These are phyloP conservation scores for Drosophila quinaria DNA, from an alignment of 2,888 invertebrate species.

Conservation along the genomic window DNA sequence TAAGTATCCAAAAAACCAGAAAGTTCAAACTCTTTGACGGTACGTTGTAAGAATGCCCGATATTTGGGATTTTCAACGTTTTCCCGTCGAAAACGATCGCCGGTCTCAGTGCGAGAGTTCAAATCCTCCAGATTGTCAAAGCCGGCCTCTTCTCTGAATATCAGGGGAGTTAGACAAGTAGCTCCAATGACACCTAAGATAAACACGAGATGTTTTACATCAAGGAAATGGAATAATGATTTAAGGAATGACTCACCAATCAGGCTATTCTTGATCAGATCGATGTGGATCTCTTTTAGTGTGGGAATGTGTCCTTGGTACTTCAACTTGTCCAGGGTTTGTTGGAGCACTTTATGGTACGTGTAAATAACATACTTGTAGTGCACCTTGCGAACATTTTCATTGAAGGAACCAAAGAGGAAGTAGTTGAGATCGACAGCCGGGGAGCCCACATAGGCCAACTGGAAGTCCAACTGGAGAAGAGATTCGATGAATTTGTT, in stretches of 20 bases:
- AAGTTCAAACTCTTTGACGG: constrained; percentile 84
- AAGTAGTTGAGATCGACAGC: constrained; percentile 85
- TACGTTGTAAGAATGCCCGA: constrained; percentile 82
- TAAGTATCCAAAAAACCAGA: constrained; percentile 82
- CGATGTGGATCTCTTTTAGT: constrained; percentile 83
- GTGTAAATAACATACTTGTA: constrained; percentile 83
- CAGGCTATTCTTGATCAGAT: constrained; percentile 83
- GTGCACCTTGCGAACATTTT: constrained; percentile 84
- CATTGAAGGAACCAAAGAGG: constrained; percentile 83
- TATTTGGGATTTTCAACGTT: constrained; percentile 85
- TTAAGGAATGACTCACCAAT: constrained; percentile 68
- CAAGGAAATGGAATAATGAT: background rate
- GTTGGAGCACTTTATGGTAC: constrained; percentile 81
- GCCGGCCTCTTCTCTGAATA: constrained; percentile 81
- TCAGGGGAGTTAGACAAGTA: constrained; percentile 84
- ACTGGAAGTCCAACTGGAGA: constrained; percentile 83
- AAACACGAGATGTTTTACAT: background rate
- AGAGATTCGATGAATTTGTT: background rate
- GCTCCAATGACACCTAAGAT: constrained; percentile 83
- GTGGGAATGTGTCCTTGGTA: constrained; percentile 82
- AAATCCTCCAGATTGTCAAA: constrained; percentile 80
- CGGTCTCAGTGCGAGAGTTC: constrained; percentile 79
- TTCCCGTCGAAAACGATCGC: constrained; percentile 78
- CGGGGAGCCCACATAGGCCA: constrained; percentile 84
- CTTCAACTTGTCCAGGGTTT: constrained; percentile 81